Percentiles rank a stretch among this genome's conserved stretches.
These are phyloP conservation scores for Spea multiplicata DNA, from an alignment of 2,113 vertebrate species.

Conservation along the genomic window DNA sequence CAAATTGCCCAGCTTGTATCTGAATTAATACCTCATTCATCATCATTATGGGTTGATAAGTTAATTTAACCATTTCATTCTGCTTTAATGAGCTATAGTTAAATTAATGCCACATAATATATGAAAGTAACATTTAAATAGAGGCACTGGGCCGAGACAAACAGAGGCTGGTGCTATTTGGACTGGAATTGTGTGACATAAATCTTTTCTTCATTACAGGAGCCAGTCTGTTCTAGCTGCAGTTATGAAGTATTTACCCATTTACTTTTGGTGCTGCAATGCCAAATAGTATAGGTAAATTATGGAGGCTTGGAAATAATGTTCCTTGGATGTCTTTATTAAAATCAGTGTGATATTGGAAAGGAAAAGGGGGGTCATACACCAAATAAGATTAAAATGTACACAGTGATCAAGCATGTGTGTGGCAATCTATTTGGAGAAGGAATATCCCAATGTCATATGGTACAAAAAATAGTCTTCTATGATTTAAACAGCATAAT, in stretches of 20 bases:
- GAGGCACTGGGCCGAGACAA: slow-evolving; percentile 99
- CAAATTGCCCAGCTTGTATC: slow-evolving; percentile 99
- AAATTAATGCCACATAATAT: slow-evolving; percentile 99
- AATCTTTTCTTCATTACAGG: slow-evolving; percentile 95
- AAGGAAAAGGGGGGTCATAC: slow-evolving; percentile 19
- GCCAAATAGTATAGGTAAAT: slow-evolving; percentile 84
- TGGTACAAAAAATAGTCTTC: background rate
- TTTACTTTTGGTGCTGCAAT: slow-evolving; percentile 77
- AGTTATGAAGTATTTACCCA: slow-evolving; percentile 87
- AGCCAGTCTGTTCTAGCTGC: slow-evolving; percentile 78
- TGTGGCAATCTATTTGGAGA: background rate
- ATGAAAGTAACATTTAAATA: slow-evolving; percentile 99
- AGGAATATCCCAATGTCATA: background rate
- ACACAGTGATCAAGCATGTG: background rate
- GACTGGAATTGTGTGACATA: slow-evolving; percentile 94
- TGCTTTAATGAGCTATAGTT: slow-evolving; percentile 99
- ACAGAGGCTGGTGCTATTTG: slow-evolving; percentile 91
- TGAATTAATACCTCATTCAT: slow-evolving; percentile 99
- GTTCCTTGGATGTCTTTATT: slow-evolving; percentile 69
- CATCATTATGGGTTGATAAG: slow-evolving; percentile 99
- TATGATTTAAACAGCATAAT: background rate
- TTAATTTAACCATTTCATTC: slow-evolving; percentile 99
- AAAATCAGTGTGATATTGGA: slow-evolving; percentile 56
- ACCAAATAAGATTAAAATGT: slow-evolving; percentile 51
- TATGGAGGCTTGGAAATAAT: slow-evolving; percentile 77